Evolutionary conservation across 2,888 invertebrate species (phyloP).

Genomic region (Ectemnius cavifrons): DNA sequence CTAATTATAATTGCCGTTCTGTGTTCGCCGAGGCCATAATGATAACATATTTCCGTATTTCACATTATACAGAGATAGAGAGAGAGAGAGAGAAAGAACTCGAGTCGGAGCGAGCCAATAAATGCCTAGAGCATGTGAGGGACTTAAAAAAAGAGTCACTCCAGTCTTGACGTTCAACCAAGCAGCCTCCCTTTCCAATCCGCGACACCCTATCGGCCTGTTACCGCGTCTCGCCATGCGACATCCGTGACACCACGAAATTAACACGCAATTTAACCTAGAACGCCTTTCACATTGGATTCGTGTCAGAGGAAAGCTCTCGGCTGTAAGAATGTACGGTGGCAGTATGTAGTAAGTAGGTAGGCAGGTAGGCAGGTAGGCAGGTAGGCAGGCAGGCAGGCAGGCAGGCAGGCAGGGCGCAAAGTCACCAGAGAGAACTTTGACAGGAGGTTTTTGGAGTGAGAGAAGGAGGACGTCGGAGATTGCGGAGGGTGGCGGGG

Average conservation of each 20-base stretch:
- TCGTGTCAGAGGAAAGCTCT: background rate
- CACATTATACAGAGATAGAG: constrained; percentile 27
- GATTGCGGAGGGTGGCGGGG: background rate
- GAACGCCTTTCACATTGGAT: constrained; percentile 35
- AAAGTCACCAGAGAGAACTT: background rate
- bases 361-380: too few relatives aligned
- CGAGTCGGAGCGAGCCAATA: background rate
- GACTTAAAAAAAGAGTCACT: background rate
- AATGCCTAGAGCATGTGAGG: constrained; percentile 34
- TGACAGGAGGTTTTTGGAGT: background rate
- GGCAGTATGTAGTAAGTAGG: too few relatives aligned
- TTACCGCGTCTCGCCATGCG: background rate
- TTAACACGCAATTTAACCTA: constrained; percentile 13
- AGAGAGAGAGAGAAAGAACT: background rate
- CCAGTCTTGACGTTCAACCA: too few relatives aligned
- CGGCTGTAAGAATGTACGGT: background rate
- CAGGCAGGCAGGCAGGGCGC: background rate
- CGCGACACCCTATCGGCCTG: background rate
- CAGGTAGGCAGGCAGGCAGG: background rate
- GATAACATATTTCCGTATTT: constrained; percentile 61
- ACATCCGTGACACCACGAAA: background rate
- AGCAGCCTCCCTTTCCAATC: too few relatives aligned
- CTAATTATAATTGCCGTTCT: constrained; percentile 63
- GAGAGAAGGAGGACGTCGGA: background rate
- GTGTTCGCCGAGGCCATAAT: constrained; percentile 47